Evolutionary conservation across 1,140 invertebrate species (phyloP), one percentile per base, ranked within the genome.

Genomic region (Hycleus cichorii): DNA sequence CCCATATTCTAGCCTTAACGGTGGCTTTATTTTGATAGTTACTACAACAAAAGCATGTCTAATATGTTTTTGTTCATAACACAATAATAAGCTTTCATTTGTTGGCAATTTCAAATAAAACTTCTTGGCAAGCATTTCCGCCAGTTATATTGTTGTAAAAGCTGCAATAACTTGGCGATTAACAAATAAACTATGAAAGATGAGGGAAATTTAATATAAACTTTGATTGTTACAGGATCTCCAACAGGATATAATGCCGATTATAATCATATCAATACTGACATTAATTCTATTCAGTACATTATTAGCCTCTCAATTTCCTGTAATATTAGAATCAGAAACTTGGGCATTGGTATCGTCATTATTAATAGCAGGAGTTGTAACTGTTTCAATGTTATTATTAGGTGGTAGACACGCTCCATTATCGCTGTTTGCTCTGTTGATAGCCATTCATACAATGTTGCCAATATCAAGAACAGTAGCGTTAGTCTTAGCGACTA

Each of bases 401-500:
- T 73, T 81, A 60, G 80, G 77, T 0, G 78, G 77, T 6, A 69
- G 78, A 44, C 77, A 81, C 55, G 82, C 83, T 2, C 80, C 82
- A 1, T 66, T 86, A 50, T 81, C 83, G 2, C 75, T 87, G 25
- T 86, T 85, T 62, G 81, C 83, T 4, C 72, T 86, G 0, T 77
- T 87, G 64, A 64, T 87, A 70, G 84, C 82, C 65, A 79, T 85
- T 42, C 84, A 87, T 65, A 86, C 85, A 45, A 86, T 86, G 84
- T 77, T 87, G 72, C 85, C 85, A 1, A 78, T 86, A 59, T 82
- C 84, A 1, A 74, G 82, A 64, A 71, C 79, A 1, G 79, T 86
- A 42, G 80, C 84, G 2, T 67, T 84, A 25, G 75, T 78, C 1
- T 71, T 86, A 71, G 81, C 83, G 0, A 72, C 77, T 2, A 73